These are phyloP conservation scores for Potorous gilbertii DNA, from an alignment of 2,797 vertebrate genomes.

Conservation along the genomic window DNA sequence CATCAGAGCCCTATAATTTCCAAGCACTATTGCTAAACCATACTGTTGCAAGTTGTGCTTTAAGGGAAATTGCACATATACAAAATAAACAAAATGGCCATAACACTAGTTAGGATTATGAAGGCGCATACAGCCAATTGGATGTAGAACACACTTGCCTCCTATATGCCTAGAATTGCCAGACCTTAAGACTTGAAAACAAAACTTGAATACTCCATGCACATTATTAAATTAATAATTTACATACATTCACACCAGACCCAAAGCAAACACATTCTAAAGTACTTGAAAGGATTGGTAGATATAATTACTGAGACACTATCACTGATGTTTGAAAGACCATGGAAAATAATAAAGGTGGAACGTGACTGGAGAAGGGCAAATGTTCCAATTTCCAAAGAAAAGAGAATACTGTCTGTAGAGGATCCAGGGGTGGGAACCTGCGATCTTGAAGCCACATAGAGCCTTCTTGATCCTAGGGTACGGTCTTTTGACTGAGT, in stretches of 20 bases:
- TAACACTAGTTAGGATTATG: not conserved
- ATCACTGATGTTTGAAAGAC: not conserved
- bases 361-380: not conserved
- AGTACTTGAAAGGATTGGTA: not conserved
- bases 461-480: too few species aligned
- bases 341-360: not conserved
- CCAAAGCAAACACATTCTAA: not conserved
- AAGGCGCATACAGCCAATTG: not conserved
- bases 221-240: not conserved
- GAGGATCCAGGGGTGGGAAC: not conserved
- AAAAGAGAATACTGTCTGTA: not conserved
- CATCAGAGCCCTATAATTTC: slow-evolving; percentile 8
- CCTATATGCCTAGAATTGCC: not conserved
- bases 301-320: not conserved
- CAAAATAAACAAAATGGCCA: not conserved
- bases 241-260: not conserved
- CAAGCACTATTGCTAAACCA: not conserved
- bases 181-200: not conserved
- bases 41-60: not conserved
- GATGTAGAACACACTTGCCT: not conserved
- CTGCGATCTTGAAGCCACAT: too few species aligned
- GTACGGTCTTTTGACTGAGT: too few species aligned
- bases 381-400: not conserved
- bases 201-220: not conserved
- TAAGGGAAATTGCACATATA: not conserved